These are phyloP conservation scores for Cryptops parisi DNA, from an alignment of 2,888 invertebrate species.

Conservation along the genomic window DNA sequence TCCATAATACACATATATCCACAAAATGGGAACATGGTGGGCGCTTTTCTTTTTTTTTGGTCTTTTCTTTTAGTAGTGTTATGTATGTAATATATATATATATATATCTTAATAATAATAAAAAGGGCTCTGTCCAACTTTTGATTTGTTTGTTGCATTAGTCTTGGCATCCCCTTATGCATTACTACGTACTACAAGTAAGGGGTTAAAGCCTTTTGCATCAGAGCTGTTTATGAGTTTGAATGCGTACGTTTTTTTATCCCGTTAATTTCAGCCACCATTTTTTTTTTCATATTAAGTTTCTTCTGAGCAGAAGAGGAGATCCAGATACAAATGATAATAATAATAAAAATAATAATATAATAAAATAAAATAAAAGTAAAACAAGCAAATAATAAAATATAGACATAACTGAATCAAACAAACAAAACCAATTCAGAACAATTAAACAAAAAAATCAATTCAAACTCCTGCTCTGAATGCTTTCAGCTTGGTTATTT, in stretches of 20 bases:
- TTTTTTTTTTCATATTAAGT: constrained; percentile 2
- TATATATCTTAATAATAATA: neutral
- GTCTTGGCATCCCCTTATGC: neutral
- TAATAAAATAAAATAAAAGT: neutral
- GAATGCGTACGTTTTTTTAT: constrained; percentile 4
- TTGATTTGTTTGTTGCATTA: neutral
- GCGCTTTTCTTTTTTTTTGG: neutral
- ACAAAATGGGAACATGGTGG: no score
- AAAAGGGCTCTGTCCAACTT: neutral
- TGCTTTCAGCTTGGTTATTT: constrained; percentile 13
- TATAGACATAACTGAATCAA: neutral
- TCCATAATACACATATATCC: no score
- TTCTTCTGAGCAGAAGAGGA: constrained; percentile 14
- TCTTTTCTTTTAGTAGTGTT: neutral
- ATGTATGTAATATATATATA: neutral
- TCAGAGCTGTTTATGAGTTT: constrained; percentile 13
- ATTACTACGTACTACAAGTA: neutral
- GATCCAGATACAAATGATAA: constrained; percentile 9
- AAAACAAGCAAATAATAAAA: neutral
- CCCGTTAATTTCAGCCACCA: neutral
- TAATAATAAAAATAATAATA: constrained; percentile 3
- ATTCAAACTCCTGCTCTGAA: constrained; percentile 15
- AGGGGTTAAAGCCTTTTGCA: constrained; percentile 1
- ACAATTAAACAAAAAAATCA: constrained; percentile 3
- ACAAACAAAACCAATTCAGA: neutral